Evolutionary conservation across 2,888 invertebrate genomes (phyloP), one percentile per base, ranked within the genome.

Genomic region (Nemoura dubitans): DNA sequence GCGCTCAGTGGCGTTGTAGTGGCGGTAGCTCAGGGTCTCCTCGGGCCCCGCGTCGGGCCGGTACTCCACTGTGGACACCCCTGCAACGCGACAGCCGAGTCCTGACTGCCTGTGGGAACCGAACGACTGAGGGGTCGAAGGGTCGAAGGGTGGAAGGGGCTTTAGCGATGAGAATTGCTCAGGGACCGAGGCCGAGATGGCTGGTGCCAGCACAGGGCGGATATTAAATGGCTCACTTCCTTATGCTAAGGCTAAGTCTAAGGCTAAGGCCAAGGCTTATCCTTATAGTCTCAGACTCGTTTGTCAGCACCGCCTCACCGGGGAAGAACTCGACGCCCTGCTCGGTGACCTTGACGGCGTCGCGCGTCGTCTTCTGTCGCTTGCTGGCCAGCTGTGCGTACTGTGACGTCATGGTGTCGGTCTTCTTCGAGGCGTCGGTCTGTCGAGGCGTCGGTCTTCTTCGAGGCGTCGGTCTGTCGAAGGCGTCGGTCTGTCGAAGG

Each of bases 1-100:
- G 21, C 94, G 91, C 91, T 95, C 93, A 1, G 90, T 88, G 2
- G 92, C 90, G 90, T 93, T 94, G 91, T 94, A 95, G 90, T 94
- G 93, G 21, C 94, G 94, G 90, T 93, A 95, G 82, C 92, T 92
- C 59, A 92, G 88, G 0, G 92, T 92, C 76, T 94, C 94, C 5
- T 91, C 91, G 0, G 92, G 90, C 0, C 92, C 90, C 7, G 93
- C 93, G 90, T 93, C 92, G 76, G 93, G 93, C 89, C 93, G 93
- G 90, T 92, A 94, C 87, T 93, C 92, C 87, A 94, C 91, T 88
- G 93, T 93, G 59, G 92, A 92, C 90, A 94, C 92, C 42, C 93
- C 94, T 94, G 89, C n/a, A 36, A 76, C 78, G 10, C 5, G 36
- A 36, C 3, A 36, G 10, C 10, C 3, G 5, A 36, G 10, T 6